Evolutionary conservation across 2,113 vertebrate genomes (phyloP), one percentile per base, ranked within the genome.

Genomic region (Pica pica): DNA sequence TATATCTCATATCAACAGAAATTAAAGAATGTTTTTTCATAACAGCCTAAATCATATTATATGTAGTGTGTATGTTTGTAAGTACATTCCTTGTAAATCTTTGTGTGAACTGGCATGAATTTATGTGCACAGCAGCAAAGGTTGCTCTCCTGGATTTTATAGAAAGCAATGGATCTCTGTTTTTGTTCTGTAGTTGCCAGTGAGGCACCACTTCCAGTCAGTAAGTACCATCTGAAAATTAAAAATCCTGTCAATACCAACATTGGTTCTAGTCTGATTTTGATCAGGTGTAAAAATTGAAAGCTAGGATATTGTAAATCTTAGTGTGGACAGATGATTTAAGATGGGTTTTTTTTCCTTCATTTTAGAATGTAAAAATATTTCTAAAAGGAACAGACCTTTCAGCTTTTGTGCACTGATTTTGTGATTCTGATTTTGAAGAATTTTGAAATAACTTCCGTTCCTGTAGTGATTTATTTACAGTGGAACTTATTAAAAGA

Each of bases 21-120:
- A 35, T 47, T 28, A 30, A 83, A 55, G 16, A 46, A 53, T 64
- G 42, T 19, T 27, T 41, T 50, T 60, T 37, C 2, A 1, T 41
- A 4, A 20, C 16, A 61, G 37, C 18, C 20, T 30, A 47, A 59
- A 17, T 74, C 49, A 50, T 93, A 46, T 31, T 44, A 3, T 59
- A 17, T 56, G 26, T 23, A 27, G 16, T 30, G 2, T 83, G 35
- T 85, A 55, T 73, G 57, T 71, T n/a, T 56, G 13, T 33, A 44
- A 85, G 67, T 70, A 49, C 7, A 10, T 65, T 31, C 52, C 82
- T 27, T 46, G 37, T 53, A 89, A 94, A 81, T 75, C 26, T 85
- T 75, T 44, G 11, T 68, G 21, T 60, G 37, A 87, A 52, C 41
- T 85, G 81, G 70, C 82, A 78, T 83, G 74, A 90, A 89, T 60